phyloP scores from a whole-genome alignment of 2,113 vertebrate species.

The Gallinago paraguaiae region DNA sequence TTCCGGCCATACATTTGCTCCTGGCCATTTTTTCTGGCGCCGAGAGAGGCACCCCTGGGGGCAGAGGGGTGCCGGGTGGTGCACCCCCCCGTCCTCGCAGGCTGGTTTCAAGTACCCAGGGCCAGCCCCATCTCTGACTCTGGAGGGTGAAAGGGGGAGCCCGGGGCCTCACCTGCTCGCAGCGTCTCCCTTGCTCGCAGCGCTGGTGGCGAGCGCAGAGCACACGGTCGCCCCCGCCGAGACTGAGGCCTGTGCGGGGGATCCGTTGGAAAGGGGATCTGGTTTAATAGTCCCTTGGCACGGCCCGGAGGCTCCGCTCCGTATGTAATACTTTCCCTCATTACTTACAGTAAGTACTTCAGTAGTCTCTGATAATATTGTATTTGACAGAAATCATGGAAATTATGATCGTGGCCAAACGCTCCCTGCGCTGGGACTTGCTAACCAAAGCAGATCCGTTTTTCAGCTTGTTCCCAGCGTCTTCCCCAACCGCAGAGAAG shows the following conservation, averaged over 20 bases:
- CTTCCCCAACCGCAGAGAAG: background rate
- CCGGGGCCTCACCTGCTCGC: no score
- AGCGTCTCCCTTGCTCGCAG: no score
- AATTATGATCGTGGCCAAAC: constrained; percentile 50
- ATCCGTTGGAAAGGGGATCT: background rate
- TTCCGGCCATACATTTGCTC: background rate
- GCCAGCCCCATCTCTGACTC: no score
- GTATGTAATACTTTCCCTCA: constrained; percentile 30
- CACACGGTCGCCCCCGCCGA: no score
- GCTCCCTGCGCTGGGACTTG: background rate
- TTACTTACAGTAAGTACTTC: constrained; percentile 57
- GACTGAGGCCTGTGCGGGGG: background rate
- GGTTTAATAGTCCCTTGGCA: background rate
- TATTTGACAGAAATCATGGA: constrained; percentile 62
- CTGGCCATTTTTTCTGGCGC: background rate
- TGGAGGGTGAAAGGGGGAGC: background rate
- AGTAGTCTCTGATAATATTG: constrained; percentile 8
- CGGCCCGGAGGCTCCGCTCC: background rate
- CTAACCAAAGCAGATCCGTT: constrained; percentile 27
- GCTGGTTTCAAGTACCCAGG: background rate
- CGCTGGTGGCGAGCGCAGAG: no score
- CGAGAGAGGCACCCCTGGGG: background rate
- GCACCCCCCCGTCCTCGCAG: background rate
- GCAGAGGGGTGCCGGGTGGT: background rate
- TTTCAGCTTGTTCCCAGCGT: constrained; percentile 13